Evolutionary conservation across 2,888 invertebrate species (phyloP), one percentile per base, ranked within the genome.

Genomic region (Xanthia togata): DNA sequence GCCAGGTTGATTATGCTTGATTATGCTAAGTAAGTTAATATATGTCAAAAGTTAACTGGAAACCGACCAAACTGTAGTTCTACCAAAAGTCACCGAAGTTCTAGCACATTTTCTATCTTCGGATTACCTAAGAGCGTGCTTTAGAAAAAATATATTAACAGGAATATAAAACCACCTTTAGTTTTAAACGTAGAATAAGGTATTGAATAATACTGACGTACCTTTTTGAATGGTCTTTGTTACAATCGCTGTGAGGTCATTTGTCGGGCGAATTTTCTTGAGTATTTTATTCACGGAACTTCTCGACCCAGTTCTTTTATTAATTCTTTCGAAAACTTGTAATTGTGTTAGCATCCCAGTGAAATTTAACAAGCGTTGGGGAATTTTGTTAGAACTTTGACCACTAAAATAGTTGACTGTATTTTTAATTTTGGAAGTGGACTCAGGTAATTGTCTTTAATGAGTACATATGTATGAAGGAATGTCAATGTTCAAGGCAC

Each of bases 221-320:
- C 17, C 57, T 55, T 75, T 82, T 65, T 57, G 31, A 63, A n/a
- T 55, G 26, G 12, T 53, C 64, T 53, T 35, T 64, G 12, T 59
- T 68, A 76, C 17, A 55, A 59, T 63, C 14, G n/a, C 20, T 50
- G 53, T 64, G 38, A 70, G 72, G 75, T 72, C 68, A 62, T 55
- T 55, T 65, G 4, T 23, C 67, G 59, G 77, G 64, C 67, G 53
- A 74, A 76, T 14, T 5, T 59, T 55, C 14, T 41, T 9, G 55
- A 73, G 23, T 60, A 70, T 64, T 50, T 59, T 60, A 76, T 60
- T 60, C n/a, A 74, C 17, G 63, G 59, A 55, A 67, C 31, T 38
- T 65, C 38, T 73, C 35, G 77, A 73, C 75, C 47, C 53, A 64
- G 4, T 74, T 81, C 20, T 70, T 71, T 76, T 20, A 63, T 67